phyloP scores from a whole-genome alignment of 2,797 vertebrate species.

The Mionectes olivaceus region DNA sequence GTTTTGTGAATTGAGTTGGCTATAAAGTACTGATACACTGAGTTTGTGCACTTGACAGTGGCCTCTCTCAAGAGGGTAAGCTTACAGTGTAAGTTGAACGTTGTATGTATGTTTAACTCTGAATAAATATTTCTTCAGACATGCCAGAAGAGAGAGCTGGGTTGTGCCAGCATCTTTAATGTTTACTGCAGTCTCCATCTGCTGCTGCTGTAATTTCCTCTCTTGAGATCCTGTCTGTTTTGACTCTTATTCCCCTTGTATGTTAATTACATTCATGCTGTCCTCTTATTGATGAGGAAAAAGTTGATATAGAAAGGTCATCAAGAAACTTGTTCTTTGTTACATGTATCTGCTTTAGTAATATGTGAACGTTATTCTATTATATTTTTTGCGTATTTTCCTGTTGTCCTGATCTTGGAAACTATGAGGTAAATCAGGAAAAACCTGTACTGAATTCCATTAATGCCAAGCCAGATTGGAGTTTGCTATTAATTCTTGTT shows the following conservation, averaged over 20 bases:
- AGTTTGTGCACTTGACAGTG: not conserved
- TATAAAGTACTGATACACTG: not conserved
- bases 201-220: not conserved
- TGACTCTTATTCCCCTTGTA: not conserved
- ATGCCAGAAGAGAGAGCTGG: not conserved
- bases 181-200: conserved; percentile 25
- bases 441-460: not conserved
- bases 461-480: not conserved
- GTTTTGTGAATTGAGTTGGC: not conserved
- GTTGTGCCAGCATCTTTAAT: not conserved
- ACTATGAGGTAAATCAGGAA: not conserved
- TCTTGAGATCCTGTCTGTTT: conserved; percentile 2
- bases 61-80: not conserved
- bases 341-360: not conserved
- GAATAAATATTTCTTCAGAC: not conserved
- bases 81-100: not conserved
- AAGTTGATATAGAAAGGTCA: not conserved
- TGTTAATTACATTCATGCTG: not conserved
- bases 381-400: not conserved
- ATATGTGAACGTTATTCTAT: not conserved
- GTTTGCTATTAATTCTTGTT: not conserved
- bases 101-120: not conserved
- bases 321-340: not conserved
- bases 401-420: not conserved
- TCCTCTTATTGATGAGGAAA: not conserved